These are phyloP conservation scores for Bimastos eiseni DNA, from an alignment of 2,888 invertebrate species.

Conservation along the genomic window DNA sequence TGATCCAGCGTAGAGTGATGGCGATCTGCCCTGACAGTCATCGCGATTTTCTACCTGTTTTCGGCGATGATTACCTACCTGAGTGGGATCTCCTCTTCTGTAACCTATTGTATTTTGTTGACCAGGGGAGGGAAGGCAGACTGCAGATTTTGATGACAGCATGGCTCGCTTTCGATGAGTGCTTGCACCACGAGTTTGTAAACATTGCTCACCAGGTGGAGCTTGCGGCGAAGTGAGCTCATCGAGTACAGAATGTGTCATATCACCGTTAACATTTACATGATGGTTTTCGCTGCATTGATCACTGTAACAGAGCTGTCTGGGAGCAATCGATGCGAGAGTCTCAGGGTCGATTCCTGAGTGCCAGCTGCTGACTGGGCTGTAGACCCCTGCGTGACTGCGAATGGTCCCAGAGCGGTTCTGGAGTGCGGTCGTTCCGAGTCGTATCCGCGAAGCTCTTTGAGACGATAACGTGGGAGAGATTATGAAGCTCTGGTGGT, in stretches of 20 bases:
- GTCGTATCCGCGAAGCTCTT: constrained; percentile 33
- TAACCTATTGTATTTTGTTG: not conserved
- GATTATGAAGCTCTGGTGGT: constrained; percentile 23
- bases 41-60: not conserved
- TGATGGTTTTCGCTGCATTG: not conserved
- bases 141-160: not conserved
- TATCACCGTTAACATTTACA: not conserved
- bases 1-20: not conserved
- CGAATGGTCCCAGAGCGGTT: constrained; percentile 20
- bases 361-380: not conserved
- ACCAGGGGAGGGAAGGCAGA: not conserved
- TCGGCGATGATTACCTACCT: not conserved
- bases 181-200: not conserved
- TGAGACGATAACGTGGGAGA: constrained; percentile 31
- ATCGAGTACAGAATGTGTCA: not conserved
- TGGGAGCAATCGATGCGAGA: not conserved
- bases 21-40: not conserved
- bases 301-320: not conserved
- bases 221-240: not conserved
- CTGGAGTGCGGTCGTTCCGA: constrained; percentile 36
- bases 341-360: not conserved
- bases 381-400: not conserved
- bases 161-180: not conserved
- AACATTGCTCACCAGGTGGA: not conserved
- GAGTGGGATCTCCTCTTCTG: not conserved